phyloP scores from a whole-genome alignment of 2,797 vertebrate genomes.

The Sebastes vulpes region DNA sequence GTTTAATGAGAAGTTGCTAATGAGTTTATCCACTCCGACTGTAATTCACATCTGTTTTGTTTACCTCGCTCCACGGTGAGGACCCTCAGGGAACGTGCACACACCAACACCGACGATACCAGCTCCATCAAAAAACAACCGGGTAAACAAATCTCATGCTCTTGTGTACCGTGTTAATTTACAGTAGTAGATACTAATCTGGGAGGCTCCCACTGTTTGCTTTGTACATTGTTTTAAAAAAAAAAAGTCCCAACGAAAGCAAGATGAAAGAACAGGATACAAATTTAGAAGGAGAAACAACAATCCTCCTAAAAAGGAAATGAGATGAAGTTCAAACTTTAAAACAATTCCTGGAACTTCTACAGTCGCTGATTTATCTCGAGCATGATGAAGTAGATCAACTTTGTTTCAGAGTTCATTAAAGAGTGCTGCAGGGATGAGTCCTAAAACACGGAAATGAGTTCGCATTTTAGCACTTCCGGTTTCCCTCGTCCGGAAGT shows the following conservation, averaged over 20 bases:
- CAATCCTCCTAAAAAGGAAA: background rate
- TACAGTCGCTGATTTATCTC: background rate
- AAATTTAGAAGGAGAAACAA: background rate
- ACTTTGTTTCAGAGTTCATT: background rate
- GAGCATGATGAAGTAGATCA: background rate
- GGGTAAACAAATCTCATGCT: constrained; percentile 39
- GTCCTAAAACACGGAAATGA: too few species aligned
- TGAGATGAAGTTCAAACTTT: background rate
- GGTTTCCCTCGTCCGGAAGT: too few species aligned
- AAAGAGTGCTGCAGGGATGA: too few species aligned
- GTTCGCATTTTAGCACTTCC: too few species aligned
- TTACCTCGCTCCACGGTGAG: constrained; percentile 27
- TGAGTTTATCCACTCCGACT: constrained; percentile 51
- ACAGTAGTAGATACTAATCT: constrained; percentile 10
- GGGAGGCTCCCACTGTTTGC: constrained; percentile 17
- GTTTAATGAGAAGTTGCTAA: constrained; percentile 52
- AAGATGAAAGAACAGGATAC: background rate
- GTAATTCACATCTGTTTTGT: constrained; percentile 48
- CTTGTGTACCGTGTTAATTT: constrained; percentile 18
- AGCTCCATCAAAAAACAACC: constrained; percentile 8
- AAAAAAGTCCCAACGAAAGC: background rate
- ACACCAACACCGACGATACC: background rate
- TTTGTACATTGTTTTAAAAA: background rate
- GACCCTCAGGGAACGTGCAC: constrained; percentile 7
- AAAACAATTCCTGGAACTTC: background rate